A percentile compares a stretch with the other conserved stretches of the same genome.
These are phyloP conservation scores for Babylonia areolata DNA, from an alignment of 1,140 invertebrate genomes.

Conservation along the genomic window DNA sequence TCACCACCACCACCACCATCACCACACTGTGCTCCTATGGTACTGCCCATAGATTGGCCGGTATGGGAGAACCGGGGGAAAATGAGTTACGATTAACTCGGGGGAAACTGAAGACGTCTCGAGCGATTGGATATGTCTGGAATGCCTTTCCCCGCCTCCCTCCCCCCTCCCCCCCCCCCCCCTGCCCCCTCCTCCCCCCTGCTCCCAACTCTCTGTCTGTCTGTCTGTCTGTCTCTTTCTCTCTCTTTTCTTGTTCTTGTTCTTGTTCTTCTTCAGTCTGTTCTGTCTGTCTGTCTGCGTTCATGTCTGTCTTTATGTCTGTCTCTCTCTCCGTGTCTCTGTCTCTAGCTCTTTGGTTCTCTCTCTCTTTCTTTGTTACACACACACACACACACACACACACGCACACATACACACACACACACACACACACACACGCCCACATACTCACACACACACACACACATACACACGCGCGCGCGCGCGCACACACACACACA, in stretches of 20 bases:
- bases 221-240: not conserved
- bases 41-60: too few species aligned
- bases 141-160: too few species aligned
- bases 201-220: not conserved
- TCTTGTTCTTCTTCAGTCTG: not conserved
- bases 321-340: not conserved
- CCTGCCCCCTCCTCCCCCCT: too few species aligned
- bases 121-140: too few species aligned
- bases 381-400: conserved; percentile 8
- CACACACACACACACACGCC: not conserved
- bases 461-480: not conserved
- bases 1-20: too few species aligned
- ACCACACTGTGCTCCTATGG: too few species aligned
- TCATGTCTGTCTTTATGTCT: not conserved
- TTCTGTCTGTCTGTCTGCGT: not conserved
- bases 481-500: not conserved
- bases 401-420: not conserved
- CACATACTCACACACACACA: not conserved
- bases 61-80: too few species aligned
- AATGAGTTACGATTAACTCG: too few species aligned
- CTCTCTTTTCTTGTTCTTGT: not conserved
- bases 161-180: too few species aligned
- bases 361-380: conserved; percentile 19
- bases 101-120: too few species aligned
- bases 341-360: not conserved